Percentiles rank a stretch among this genome's conserved stretches.
Evolutionary conservation across 2,888 invertebrate species (phyloP).

Genomic region (Alentia gelatinosa): DNA sequence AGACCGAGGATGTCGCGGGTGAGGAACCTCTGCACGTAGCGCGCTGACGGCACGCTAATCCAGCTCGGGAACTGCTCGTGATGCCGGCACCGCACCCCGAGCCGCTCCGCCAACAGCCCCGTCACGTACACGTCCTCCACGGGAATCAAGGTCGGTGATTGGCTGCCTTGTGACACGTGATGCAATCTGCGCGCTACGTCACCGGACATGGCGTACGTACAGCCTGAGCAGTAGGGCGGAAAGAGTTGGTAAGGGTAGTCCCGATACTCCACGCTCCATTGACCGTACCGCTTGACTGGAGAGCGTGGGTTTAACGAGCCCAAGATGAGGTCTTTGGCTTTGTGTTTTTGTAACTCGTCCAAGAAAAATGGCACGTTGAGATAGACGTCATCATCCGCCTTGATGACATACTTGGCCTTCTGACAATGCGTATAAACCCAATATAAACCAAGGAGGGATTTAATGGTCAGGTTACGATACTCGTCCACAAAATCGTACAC

Average conservation of each 20-base stretch:
- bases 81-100: slow-evolving; percentile 33
- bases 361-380: slow-evolving; percentile 43
- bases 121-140: slow-evolving; percentile 55
- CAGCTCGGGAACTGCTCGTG: slow-evolving; percentile 49
- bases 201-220: slow-evolving; percentile 41
- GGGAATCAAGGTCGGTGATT: slow-evolving; percentile 24
- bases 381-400: slow-evolving; percentile 54
- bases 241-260: slow-evolving; percentile 37
- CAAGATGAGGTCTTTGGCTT: neutral
- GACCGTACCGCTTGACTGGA: slow-evolving; percentile 47
- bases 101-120: slow-evolving; percentile 28
- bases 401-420: slow-evolving; percentile 47
- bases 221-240: slow-evolving; percentile 51
- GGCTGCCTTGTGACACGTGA: neutral
- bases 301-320: slow-evolving; percentile 34
- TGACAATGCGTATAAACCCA: neutral
- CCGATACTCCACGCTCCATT: slow-evolving; percentile 27
- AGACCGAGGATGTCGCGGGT: slow-evolving; percentile 9
- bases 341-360: neutral
- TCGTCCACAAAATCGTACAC: slow-evolving; percentile 51
- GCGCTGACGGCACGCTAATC: neutral
- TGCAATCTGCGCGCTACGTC: slow-evolving; percentile 9
- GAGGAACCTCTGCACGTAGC: slow-evolving; percentile 25
- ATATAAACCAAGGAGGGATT: slow-evolving; percentile 38
- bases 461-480: slow-evolving; percentile 40